These are phyloP conservation scores for Phaethon lepturus DNA, from an alignment of 2,113 vertebrate genomes.

Conservation along the genomic window DNA sequence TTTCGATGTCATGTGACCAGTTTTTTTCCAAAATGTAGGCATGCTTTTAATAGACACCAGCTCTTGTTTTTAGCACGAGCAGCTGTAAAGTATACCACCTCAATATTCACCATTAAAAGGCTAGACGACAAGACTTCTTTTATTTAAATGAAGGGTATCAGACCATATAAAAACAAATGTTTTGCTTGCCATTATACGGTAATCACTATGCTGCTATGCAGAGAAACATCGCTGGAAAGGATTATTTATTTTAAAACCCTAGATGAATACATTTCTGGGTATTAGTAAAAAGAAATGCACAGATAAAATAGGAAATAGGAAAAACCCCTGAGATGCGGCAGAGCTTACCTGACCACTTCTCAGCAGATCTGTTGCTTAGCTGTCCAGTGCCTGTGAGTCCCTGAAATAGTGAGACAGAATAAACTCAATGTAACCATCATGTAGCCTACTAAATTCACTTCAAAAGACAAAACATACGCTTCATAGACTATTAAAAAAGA, in stretches of 20 bases:
- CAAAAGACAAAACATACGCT: slow-evolving; percentile 68
- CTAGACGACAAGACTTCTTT: neutral
- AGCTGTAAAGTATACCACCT: neutral
- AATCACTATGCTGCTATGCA: neutral
- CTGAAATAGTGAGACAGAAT: slow-evolving; percentile 81
- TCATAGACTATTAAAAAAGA: slow-evolving; percentile 60
- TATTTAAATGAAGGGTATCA: neutral
- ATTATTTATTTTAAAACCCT: neutral
- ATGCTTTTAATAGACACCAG: neutral
- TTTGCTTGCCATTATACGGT: neutral
- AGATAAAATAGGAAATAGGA: neutral
- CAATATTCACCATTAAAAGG: neutral
- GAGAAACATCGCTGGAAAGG: neutral
- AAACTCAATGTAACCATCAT: slow-evolving; percentile 67
- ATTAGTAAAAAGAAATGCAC: neutral
- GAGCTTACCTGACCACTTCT: slow-evolving; percentile 72
- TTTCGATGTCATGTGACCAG: neutral
- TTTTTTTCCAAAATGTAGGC: neutral
- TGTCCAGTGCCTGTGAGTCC: slow-evolving; percentile 52
- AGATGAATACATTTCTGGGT: fast-evolving
- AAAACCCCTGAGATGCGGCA: neutral
- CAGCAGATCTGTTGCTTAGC: slow-evolving; percentile 55
- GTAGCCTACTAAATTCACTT: slow-evolving; percentile 21
- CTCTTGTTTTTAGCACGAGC: neutral
- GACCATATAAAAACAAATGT: neutral